Evolutionary conservation across 64 coral and sea anemone species (phyloP), one percentile per base, ranked within the genome.

Genomic region (Porites australiensis): DNA sequence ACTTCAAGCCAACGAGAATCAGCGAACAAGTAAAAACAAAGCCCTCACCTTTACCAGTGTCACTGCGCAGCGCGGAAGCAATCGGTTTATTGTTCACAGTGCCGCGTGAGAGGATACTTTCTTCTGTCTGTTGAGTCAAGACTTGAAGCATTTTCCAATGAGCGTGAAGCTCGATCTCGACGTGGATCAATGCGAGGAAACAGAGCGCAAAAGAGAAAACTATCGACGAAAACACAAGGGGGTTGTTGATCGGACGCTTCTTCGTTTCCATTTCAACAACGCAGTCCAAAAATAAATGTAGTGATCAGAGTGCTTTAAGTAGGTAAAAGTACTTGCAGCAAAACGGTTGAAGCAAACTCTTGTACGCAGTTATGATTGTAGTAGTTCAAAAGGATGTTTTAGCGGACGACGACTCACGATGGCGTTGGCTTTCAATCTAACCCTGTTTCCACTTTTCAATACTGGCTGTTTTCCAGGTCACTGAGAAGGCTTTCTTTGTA

Each of bases 121-220:
- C 44, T 51, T 68, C 46, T 82, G 6, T 90, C 27, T 19, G 50
- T 15, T 58, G 79, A 19, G 44, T 81, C 8, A 58, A 46, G 5
- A 19, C 63, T 37, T 90, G 4, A 37, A 90, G 13, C 21, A 52
- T 68, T 67, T 79, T 45, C 44, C 79, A 64, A 81, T 90, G 63
- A 82, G 48, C 27, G 48, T 73, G 21, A 79, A 90, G 77, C 47
- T 90, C 79, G 16, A 82, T 58, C 77, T 90, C 89, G 50, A 90
- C 61, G 63, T 90, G 88, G 81, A 70, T 52, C 13, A 90, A 43
- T 22, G 58, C 76, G 21, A 46, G 49, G 8, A 64, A 61, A 21
- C 76, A 90, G 14, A 64, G 19, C 50, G 43, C 76, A 23, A 87
- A 27, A 22, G 62, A 70, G 12, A 90, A 19, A 69, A 81, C 52